Base-by-base conservation (phyloP, 2,888 invertebrate species). In the Pogonocherus hispidulus region DNA sequence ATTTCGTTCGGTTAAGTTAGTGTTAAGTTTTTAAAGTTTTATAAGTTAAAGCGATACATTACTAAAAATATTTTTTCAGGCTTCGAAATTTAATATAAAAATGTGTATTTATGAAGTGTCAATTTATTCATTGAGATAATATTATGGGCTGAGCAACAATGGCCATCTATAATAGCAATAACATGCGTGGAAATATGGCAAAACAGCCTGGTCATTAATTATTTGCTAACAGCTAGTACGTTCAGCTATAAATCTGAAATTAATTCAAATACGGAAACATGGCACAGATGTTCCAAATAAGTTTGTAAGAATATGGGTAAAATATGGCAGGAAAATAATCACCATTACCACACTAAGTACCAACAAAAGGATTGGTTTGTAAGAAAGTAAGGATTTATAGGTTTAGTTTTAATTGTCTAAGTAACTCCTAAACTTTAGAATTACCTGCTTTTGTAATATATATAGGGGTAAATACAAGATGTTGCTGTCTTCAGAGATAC, bases 351-450 rank as follows among this genome's bases (percentile, higher is more conserved):
- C 62, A 44, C 47, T 70, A 70, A 70, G 69, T 66, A 69, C 35
- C 51, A n/a, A 63, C 60, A 59, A 67, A 71, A 73, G 71, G 69
- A 71, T 69, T 69, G 70, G 52, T 71, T 69, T 64, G 71, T 66
- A 74, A 74, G 72, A 72, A 74, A 74, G 66, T 64, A 63, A 52
- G 37, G 62, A 75, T 75, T 75, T 75, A 75, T 65, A 68, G 23
- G 62, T 66, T 66, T 68, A 65, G 73, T 75, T 75, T 67, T 70
- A 73, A 73, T 73, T 73, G 71, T 57, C 69, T 69, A 73, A 72
- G 70, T 65, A 66, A 66, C 62, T 69, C 51, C 47, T 20, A 27
- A 57, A 16, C 59, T 41, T 27, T 63, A 62, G 51, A 62, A 63
- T 68, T 66, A 70, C 54, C 60, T 64, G 44, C 52, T 11, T 37